A percentile compares a stretch with the other conserved stretches of the same genome.
Conservation (phyloP, 2,888 invertebrate genomes). For the Operophtera brumata region DNA sequence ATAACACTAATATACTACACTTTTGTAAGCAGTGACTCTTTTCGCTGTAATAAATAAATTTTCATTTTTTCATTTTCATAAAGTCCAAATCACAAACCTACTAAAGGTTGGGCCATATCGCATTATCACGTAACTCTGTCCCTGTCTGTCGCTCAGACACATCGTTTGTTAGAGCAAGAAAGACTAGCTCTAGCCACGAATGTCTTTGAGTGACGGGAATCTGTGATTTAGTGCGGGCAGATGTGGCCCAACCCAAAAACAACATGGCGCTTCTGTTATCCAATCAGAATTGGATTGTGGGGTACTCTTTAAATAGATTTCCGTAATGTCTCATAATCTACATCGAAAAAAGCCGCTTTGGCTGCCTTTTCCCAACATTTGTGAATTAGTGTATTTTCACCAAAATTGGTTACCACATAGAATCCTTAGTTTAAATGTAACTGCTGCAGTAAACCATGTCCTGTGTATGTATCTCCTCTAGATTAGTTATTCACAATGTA, state of each 20-base stretch:
- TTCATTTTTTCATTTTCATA: too few relatives aligned
- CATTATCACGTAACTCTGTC: too few relatives aligned
- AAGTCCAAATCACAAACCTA: not conserved
- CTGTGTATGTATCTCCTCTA: slow-evolving; percentile 23
- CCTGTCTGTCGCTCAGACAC: too few relatives aligned
- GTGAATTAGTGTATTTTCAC: not conserved
- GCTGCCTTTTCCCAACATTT: not conserved
- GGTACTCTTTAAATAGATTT: not conserved
- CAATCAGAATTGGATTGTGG: not conserved
- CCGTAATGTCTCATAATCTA: not conserved
- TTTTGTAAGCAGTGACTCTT: too few relatives aligned
- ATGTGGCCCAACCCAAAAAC: not conserved
- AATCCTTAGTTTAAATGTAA: slow-evolving; percentile 2
- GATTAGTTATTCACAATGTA: slow-evolving; percentile 23
- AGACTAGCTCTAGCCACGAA: too few relatives aligned
- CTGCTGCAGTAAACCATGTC: slow-evolving; percentile 14
- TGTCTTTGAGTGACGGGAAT: too few relatives aligned
- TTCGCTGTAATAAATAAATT: too few relatives aligned
- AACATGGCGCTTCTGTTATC: slow-evolving; percentile 1
- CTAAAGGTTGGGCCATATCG: too few relatives aligned
- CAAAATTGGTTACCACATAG: not conserved
- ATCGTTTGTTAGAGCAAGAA: too few relatives aligned
- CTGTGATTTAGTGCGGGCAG: too few relatives aligned
- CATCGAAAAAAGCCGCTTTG: slow-evolving; percentile 6
- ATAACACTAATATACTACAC: too few relatives aligned